Evolutionary conservation across 1,140 invertebrate genomes (phyloP).

Genomic region (Bombus picipes): DNA sequence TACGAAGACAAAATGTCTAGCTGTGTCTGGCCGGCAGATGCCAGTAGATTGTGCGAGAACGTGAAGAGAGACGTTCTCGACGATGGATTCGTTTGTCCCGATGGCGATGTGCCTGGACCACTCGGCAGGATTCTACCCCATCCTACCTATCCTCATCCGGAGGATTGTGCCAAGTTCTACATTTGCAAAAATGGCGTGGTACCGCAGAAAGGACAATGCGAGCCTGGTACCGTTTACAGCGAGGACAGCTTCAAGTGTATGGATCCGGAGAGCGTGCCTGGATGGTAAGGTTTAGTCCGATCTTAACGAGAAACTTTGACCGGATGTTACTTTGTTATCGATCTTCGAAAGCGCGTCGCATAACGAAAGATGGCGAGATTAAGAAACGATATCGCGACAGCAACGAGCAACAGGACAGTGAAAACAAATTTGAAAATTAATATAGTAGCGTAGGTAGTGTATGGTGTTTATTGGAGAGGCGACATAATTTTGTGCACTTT

Average conservation of each 20-base stretch:
- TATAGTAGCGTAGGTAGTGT: not conserved
- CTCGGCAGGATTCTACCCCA: slow-evolving; percentile 89
- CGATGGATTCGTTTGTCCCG: slow-evolving; percentile 91
- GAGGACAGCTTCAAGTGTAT: slow-evolving; percentile 92
- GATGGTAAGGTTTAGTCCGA: slow-evolving; percentile 86
- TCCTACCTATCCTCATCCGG: slow-evolving; percentile 91
- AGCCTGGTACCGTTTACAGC: slow-evolving; percentile 90
- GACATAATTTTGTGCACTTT: no score
- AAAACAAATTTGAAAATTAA: no score
- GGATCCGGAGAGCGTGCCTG: slow-evolving; percentile 89
- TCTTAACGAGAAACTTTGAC: no score
- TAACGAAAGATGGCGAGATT: no score
- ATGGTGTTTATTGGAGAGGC: not conserved
- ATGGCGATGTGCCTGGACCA: slow-evolving; percentile 87
- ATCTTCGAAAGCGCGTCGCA: no score
- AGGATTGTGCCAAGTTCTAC: slow-evolving; percentile 93
- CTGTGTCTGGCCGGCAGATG: slow-evolving; percentile 88
- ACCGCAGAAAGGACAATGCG: slow-evolving; percentile 90
- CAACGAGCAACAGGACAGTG: no score
- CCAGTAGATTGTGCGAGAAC: slow-evolving; percentile 85
- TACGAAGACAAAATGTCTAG: slow-evolving; percentile 89
- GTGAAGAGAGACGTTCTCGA: slow-evolving; percentile 87
- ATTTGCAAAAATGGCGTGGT: slow-evolving; percentile 91
- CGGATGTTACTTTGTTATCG: no score
- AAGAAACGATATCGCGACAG: no score